Conservation (phyloP, 1,140 invertebrate species). For the Drosophila erecta region DNA sequence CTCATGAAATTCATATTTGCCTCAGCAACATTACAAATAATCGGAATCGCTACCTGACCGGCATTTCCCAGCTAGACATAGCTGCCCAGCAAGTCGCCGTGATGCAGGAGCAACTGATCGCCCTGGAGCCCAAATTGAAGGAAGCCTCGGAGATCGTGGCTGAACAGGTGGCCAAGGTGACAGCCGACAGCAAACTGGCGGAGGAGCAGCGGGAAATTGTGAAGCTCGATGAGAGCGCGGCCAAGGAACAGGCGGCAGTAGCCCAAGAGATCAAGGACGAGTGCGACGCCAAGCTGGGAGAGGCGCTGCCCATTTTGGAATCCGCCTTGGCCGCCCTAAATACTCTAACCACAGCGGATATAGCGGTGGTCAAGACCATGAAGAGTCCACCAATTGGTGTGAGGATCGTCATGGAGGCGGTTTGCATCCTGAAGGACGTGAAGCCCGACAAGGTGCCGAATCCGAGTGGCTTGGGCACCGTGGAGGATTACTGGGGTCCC, state of each 20-base stretch:
- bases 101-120: constrained; percentile 94
- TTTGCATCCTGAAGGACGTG: constrained; percentile 94
- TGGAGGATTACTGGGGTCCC: constrained; percentile 97
- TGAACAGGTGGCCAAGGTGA: constrained; percentile 88
- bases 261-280: constrained; percentile 97
- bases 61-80: constrained; percentile 93
- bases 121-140: constrained; percentile 94
- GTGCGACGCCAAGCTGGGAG: constrained; percentile 96
- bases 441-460: constrained; percentile 86
- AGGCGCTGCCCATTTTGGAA: constrained; percentile 96
- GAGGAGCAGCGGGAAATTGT: constrained; percentile 86
- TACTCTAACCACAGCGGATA: constrained; percentile 95
- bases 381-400: constrained; percentile 98
- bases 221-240: constrained; percentile 88
- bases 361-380: constrained; percentile 98
- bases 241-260: constrained; percentile 90
- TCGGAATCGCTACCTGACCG: constrained; percentile 92
- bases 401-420: constrained; percentile 97
- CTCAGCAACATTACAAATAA: constrained; percentile 85
- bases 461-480: constrained; percentile 90
- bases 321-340: constrained; percentile 95
- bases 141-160: constrained; percentile 88
- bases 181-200: constrained; percentile 88
- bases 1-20: neutral
- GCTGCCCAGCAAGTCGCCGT: constrained; percentile 93